Evolutionary conservation across 2,113 vertebrate species (phyloP).

Genomic region (Uria lomvia): DNA sequence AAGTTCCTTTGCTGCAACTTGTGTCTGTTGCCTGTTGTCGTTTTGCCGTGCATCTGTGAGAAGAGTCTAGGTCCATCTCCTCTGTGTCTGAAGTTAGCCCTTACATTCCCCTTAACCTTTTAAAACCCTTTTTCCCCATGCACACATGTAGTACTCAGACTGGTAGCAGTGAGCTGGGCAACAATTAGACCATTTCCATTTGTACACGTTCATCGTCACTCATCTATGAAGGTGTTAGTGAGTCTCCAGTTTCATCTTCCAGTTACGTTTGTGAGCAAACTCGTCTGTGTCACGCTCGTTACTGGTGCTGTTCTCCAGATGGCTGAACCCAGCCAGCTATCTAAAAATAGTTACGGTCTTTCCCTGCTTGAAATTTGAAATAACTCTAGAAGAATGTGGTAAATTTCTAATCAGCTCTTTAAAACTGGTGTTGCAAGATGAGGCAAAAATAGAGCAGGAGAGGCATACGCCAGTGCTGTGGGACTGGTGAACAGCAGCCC

Average conservation of each 20-base stretch:
- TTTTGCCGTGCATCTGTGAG: not conserved
- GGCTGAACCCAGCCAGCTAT: not conserved
- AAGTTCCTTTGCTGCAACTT: not conserved
- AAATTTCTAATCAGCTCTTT: not conserved
- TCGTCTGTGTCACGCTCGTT: not conserved
- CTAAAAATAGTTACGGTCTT: not conserved
- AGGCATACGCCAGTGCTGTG: not conserved
- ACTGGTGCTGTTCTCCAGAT: not conserved
- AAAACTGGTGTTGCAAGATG: not conserved
- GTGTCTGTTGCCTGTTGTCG: accelerated
- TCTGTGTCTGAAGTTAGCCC: not conserved
- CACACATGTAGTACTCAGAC: not conserved
- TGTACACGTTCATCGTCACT: not conserved
- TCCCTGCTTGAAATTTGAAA: not conserved
- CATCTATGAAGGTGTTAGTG: not conserved
- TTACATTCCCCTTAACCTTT: not conserved
- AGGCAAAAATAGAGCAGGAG: not conserved
- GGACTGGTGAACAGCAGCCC: not conserved
- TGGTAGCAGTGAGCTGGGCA: not conserved
- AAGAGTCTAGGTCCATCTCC: not conserved
- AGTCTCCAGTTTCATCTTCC: not conserved
- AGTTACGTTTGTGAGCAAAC: not conserved
- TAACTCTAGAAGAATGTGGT: not conserved
- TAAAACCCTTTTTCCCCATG: not conserved
- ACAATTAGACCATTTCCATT: not conserved